Evolutionary conservation across 2,797 vertebrate species (phyloP), one percentile per base, ranked within the genome.

Genomic region (Brachymystax lenok): DNA sequence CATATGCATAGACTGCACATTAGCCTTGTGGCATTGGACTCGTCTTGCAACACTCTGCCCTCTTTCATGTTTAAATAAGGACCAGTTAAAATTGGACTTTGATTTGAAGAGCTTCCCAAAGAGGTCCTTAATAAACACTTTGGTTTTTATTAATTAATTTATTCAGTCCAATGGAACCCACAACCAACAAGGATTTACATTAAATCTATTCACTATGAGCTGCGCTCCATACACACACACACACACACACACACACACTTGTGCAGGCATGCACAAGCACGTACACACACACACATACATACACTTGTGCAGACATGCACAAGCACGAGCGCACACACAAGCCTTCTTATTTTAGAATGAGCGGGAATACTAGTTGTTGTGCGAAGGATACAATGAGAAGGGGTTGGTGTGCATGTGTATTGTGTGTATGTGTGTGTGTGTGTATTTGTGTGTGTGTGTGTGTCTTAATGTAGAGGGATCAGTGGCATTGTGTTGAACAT

Each of bases 131-230:
- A 24, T 24, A 24, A 24, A 86, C 90, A 93, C 92, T 92, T 93
- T 91, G 86, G 5, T 83, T 83, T 90, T 88, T 63, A 63, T 89
- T 88, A 64, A 80, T 91, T 86, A 92, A 94, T 94, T 88, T 94
- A 90, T 91, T 93, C 89, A 86, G 90, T 89, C 93, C 94, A 85
- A 93, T 95, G 81, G 86, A 94, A 93, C 93, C 92, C 95, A 95
- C 94, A 94, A 93, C 93, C 92, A 95, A 95, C 94, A 85, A 86
- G 94, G 94, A 92, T 95, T 91, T 96, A 91, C 96, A 98, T 97
- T 90, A 97, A 95, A 91, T 83, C 88, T 93, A 90, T 93, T 92
- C 92, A 94, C 95, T 94, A 93, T 92, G 87, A 92, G 92, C 59
- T 68, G 66, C 90, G 87, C 86, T 88, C 92, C 86, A 81, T 85